Evolutionary conservation across 2,888 invertebrate species (phyloP), one percentile per base, ranked within the genome.

Genomic region (Leptopilina myrica): DNA sequence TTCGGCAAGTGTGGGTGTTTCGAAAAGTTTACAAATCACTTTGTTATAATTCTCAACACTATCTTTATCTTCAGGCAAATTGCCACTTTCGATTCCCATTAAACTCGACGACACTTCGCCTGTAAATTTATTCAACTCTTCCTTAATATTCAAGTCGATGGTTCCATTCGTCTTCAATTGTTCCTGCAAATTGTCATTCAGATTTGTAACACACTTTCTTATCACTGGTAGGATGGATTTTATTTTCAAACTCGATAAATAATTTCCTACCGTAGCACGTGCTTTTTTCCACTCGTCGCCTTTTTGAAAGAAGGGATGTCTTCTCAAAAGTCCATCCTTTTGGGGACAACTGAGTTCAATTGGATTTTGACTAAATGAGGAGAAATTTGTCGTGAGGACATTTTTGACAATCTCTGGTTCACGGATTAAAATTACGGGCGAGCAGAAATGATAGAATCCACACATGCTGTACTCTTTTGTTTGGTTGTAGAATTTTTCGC

Each of bases 351-450:
- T 53, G 53, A 69, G 15, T 49, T 49, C 53, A 12, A 69, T 2
- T 7, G 20, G 20, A 46, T 90, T 90, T 1, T 82, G 69, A 1
- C 85, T 80, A 43, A 91, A 90, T 40, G 77, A 88, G 0, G 81
- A 3, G 43, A 89, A 91, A 64, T 86, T 86, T 1, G 83, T 87
- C n/a, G 85, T 80, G 62, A 90, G 1, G 0, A 90, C 84, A 5
- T 56, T 80, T 64, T 90, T 90, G 0, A 89, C 80, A 0, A 90
- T 9, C 20, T 86, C 85, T 0, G 89, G 88, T 1, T 90, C 90
- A 0, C 86, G 82, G 0, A 89, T 5, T 8, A 89, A n/a, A 0
- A 89, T 76, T 40, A 67, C 76, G 1, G 88, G 89, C 0, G 56
- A 62, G 2, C 62, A 46, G 20, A 77, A 59, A 20, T 84, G 65